Evolutionary conservation across 2,113 vertebrate genomes (phyloP).

Genomic region (Archilochus colubris): DNA sequence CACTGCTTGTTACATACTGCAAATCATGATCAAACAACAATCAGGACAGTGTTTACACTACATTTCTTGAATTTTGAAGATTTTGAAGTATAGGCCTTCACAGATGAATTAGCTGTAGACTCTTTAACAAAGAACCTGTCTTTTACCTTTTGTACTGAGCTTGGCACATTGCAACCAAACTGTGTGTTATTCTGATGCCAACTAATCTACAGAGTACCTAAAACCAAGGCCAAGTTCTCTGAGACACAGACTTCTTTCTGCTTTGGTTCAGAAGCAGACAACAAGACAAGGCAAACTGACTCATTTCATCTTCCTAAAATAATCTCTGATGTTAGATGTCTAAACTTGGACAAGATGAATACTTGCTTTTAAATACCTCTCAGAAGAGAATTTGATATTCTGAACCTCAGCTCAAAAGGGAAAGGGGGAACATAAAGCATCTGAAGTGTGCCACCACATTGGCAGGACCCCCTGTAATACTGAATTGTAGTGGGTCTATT

Average conservation of each 20-base stretch:
- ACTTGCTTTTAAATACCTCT: rapidly evolving
- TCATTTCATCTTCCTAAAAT: not conserved
- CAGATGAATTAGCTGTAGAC: not conserved
- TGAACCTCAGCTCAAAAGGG: not conserved
- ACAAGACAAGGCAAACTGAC: not conserved
- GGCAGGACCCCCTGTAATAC: not conserved
- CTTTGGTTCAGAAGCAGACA: not conserved
- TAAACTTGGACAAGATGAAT: not conserved
- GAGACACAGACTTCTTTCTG: not conserved
- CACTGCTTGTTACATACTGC: not conserved
- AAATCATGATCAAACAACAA: not conserved
- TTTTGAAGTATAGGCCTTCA: not conserved
- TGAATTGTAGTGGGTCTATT: not conserved
- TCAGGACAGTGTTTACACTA: not conserved
- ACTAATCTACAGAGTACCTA: not conserved
- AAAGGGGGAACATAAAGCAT: not conserved
- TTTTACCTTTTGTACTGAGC: not conserved
- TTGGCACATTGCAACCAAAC: not conserved
- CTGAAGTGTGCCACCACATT: not conserved
- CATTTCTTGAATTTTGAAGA: not conserved
- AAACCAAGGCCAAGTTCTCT: not conserved
- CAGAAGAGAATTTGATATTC: not conserved
- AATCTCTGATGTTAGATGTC: not conserved
- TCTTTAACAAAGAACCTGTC: not conserved
- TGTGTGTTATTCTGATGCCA: not conserved